Base-by-base conservation (phyloP, 2,113 vertebrate genomes). In the Triplophysa siluroides region DNA sequence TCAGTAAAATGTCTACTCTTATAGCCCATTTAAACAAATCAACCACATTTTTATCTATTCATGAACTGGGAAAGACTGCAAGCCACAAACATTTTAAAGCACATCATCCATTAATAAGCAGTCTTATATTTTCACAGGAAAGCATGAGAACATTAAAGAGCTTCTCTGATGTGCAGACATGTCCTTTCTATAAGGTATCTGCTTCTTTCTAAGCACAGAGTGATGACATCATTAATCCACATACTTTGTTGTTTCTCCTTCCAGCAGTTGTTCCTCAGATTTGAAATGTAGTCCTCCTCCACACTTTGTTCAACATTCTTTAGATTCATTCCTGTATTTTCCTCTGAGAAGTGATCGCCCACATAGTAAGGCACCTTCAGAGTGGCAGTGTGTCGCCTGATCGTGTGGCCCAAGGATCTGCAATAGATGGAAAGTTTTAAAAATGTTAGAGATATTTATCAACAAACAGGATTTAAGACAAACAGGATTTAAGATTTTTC, bases 211-310 rank as follows among this genome's bases (percentile, higher is more conserved):
- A 54, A 54, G 13, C 13, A 54, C 16, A 54, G 14, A 54, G 13
- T 16, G 8, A 19, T 54, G 6, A 41, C 24, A 8, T 12, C 1
- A 41, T 1, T 16, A 60, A 24, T 18, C 1, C 72, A 91, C 98
- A 93, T 92, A 99, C 98, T 98, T 87, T 98, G 96, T 84, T 99
- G 97, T 83, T 96, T 96, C 87, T 99, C 98, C 82, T 97, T 98
- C 98, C 98, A 99, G 85, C 98, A 99, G 86, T 99, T 99, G 91
- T 99, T 99, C 89, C 97, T 93, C 84, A 99, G 93, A 80, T 95
- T 99, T 78, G 95, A 95, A 83, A 99, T 95, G 76, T 97, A 99
- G 91, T 99, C 98, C 83, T 99, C 97, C 91, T 99, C 97, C 83
- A 99, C 96, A 3, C 90, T 96, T 88, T 95, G 96, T 88, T 99